A percentile compares a stretch with the other conserved stretches of the same genome.
Evolutionary conservation across 2,113 vertebrate species (phyloP).

Genomic region (Perca schrenkii): DNA sequence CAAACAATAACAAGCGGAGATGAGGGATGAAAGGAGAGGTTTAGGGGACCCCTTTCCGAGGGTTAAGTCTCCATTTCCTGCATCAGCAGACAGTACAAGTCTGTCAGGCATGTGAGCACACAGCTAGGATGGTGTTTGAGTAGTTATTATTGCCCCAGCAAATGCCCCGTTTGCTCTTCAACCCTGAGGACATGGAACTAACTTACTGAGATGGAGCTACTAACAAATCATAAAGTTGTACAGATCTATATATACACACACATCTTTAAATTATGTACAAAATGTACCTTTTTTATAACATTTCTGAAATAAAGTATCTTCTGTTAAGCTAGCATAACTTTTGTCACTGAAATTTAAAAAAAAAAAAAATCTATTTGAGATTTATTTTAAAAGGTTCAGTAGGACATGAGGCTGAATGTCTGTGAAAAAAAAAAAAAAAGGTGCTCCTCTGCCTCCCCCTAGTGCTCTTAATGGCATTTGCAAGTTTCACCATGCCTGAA

Average conservation of each 20-base stretch:
- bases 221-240: neutral
- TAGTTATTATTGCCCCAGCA: slow-evolving; percentile 5
- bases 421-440: too few relatives aligned
- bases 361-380: neutral
- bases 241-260: neutral
- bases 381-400: neutral
- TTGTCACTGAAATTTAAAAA: neutral
- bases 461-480: too few relatives aligned
- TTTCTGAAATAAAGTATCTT: neutral
- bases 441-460: too few relatives aligned
- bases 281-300: neutral
- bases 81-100: slow-evolving; percentile 24
- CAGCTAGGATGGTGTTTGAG: neutral
- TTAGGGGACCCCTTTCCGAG: slow-evolving; percentile 24
- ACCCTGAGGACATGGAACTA: slow-evolving; percentile 7
- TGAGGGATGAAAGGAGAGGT: slow-evolving; percentile 47
- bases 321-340: neutral
- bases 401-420: too few relatives aligned
- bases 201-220: neutral
- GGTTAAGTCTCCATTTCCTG: slow-evolving; percentile 54
- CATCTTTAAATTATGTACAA: neutral
- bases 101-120: slow-evolving; percentile 44
- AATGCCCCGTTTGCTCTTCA: slow-evolving; percentile 31
- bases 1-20: slow-evolving; percentile 46
- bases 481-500: too few relatives aligned